These are phyloP conservation scores for Ia io DNA, from an alignment of 2,113 vertebrate species.

Conservation along the genomic window DNA sequence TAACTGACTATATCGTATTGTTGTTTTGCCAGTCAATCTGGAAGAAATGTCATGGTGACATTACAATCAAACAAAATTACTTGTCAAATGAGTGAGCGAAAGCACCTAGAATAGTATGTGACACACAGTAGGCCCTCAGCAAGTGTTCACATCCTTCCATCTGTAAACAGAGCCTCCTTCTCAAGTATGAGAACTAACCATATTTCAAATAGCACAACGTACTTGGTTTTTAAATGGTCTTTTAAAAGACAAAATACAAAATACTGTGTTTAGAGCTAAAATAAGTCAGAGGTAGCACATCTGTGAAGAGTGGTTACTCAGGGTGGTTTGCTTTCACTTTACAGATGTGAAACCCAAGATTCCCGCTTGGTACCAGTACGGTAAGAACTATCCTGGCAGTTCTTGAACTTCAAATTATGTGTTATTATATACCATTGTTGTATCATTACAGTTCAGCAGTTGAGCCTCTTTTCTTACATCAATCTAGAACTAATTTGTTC, in stretches of 20 bases:
- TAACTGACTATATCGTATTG: neutral
- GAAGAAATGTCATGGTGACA: neutral
- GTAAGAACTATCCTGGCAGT: slow-evolving; percentile 83
- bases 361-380: slow-evolving; percentile 90
- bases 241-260: slow-evolving; percentile 5
- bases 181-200: neutral
- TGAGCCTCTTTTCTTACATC: neutral
- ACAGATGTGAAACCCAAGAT: slow-evolving; percentile 88
- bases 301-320: slow-evolving; percentile 23
- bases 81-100: neutral
- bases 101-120: neutral
- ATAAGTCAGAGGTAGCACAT: neutral
- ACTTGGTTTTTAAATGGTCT: neutral
- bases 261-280: neutral
- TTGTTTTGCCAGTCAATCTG: neutral
- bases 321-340: slow-evolving; percentile 61
- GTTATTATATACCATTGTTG: neutral
- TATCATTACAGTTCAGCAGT: neutral
- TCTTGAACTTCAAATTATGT: slow-evolving; percentile 20
- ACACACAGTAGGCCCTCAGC: neutral
- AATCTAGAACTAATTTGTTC: slow-evolving; percentile 21
- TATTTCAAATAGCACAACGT: neutral
- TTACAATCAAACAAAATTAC: neutral
- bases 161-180: neutral
- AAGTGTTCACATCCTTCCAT: neutral